Evolutionary conservation across 2,797 vertebrate species (phyloP), one percentile per base, ranked within the genome.

Genomic region (Cuniculus paca): DNA sequence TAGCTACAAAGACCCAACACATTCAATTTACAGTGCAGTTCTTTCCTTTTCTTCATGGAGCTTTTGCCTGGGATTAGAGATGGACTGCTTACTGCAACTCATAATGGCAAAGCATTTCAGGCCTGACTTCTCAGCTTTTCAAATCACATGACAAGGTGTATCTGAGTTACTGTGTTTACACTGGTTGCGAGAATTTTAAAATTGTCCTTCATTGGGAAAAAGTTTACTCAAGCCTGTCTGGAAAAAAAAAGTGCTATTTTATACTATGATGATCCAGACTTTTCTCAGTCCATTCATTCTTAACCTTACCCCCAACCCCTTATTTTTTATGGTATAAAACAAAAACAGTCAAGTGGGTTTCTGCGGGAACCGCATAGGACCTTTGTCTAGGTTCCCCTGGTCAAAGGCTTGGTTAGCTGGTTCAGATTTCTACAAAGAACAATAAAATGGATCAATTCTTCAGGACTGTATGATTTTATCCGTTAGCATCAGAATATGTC

Each of bases 21-120:
- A 96, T 97, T 97, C 96, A 92, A 75, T 94, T 98, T 97, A 97
- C 94, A 95, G 93, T 0, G 0, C 56, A 45, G 96, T 91, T 93
- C 72, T 61, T 86, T n/a, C 42, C 75, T 96, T 96, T 85, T 77
- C 95, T 83, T 19, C 31, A 14, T 3, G 89, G 94, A 34, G 28
- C 74, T 96, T 96, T 84, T 72, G 90, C 87, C 56, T 93, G 65
- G 95, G 87, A 93, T 97, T 93, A 87, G 60, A 78, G 95, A 91
- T n/a, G 82, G 95, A 85, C 48, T 26, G 54, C 80, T 96, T 39
- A 58, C 48, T 94, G 90, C 85, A 68, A 12, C 81, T 93, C 97
- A 79, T 95, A 52, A 6, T 48, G 93, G 85, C 77, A 79, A 95
- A 96, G 75, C 2, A 87, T 65, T 96, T 93, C 92, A 90, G 95